Conservation (phyloP, 2,888 invertebrate species). For the Cheilosia pagana region DNA sequence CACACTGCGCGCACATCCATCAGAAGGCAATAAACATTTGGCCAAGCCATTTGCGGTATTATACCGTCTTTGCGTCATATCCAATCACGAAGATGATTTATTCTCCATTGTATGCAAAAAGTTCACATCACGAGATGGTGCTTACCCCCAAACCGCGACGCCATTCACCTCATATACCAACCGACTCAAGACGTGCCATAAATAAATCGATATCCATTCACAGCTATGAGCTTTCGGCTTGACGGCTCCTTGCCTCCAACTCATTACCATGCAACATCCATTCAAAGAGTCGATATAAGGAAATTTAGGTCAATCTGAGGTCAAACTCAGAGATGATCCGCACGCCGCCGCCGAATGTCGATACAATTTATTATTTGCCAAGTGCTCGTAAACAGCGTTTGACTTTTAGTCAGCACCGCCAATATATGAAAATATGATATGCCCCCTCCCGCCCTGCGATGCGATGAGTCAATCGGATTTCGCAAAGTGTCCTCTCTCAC, state of each 20-base stretch:
- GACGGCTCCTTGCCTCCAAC: background rate
- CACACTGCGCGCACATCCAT: constrained; percentile 29
- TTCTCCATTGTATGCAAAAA: constrained; percentile 72
- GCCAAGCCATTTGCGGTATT: constrained; percentile 54
- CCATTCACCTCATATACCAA: constrained; percentile 7
- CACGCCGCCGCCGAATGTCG: constrained; percentile 43
- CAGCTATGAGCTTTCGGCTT: constrained; percentile 19
- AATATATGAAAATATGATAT: constrained; percentile 55
- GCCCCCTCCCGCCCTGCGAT: background rate
- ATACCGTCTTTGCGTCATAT: constrained; percentile 64
- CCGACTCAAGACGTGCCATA: constrained; percentile 60
- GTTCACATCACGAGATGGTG: constrained; percentile 68
- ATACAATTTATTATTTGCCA: constrained; percentile 48
- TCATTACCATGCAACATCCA: constrained; percentile 1
- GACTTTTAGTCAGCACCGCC: constrained; percentile 20
- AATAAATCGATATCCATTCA: constrained; percentile 67
- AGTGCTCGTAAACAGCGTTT: constrained; percentile 48
- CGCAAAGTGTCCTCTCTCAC: constrained; percentile 42
- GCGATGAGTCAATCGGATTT: constrained; percentile 67
- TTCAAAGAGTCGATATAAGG: constrained; percentile 58
- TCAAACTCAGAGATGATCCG: constrained; percentile 48
- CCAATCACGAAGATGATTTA: constrained; percentile 74
- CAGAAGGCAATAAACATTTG: constrained; percentile 50
- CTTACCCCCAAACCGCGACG: constrained; percentile 27
- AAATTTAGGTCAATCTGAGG: constrained; percentile 65